Percentiles rank a stretch among this genome's conserved stretches.
Evolutionary conservation across 1,140 invertebrate genomes (phyloP).

Genomic region (Coboldia fuscipes): DNA sequence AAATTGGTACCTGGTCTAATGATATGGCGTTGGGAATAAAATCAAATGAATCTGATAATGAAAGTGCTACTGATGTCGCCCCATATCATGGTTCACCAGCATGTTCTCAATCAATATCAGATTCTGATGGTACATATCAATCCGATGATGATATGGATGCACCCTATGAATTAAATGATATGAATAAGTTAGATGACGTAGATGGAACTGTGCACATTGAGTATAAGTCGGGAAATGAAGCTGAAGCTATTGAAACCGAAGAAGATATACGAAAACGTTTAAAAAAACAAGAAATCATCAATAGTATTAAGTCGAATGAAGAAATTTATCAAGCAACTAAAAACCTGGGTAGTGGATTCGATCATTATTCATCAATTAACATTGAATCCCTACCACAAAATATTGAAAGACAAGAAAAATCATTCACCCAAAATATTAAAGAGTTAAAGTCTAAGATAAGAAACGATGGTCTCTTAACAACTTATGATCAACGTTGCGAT

Average conservation of each 20-base stretch:
- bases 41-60: constrained; percentile 11
- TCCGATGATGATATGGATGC: constrained; percentile 4
- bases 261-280: constrained; percentile 18
- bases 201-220: constrained; percentile 31
- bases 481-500: no score
- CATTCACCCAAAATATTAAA: no score
- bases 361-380: constrained; percentile 1
- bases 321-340: constrained; percentile 17
- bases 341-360: constrained; percentile 15
- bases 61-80: no score
- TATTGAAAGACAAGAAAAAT: no score
- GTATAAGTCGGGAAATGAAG: constrained; percentile 61
- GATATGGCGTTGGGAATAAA: constrained; percentile 44
- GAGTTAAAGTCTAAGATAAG: no score
- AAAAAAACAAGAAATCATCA: constrained; percentile 19
- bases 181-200: constrained; percentile 10
- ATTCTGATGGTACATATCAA: constrained; percentile 8
- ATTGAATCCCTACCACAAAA: no score
- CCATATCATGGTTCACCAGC: constrained; percentile 7
- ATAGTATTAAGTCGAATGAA: constrained; percentile 20
- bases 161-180: constrained; percentile 7
- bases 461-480: no score
- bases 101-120: constrained; percentile 3
- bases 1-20: constrained; percentile 82
- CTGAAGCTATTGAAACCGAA: constrained; percentile 53